Base-by-base conservation (phyloP, 2,797 vertebrate genomes). In the Otus scops region DNA sequence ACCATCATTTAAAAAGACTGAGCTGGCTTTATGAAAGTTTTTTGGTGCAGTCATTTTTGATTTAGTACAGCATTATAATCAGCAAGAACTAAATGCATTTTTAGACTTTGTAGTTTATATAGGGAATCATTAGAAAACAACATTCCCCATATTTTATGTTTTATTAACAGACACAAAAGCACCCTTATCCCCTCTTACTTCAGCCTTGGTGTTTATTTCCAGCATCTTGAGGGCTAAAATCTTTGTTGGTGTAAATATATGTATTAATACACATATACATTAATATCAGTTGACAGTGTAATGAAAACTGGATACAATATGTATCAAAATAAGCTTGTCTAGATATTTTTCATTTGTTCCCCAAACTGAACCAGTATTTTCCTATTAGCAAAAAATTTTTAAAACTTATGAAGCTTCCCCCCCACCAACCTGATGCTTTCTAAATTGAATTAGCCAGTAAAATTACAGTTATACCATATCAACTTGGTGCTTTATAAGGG, bases 21-120 rank as follows among this genome's bases (percentile, higher is more conserved):
- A 95, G 92, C 68, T 95, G 91, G 36, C 60, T 96, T 96, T 92
- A 87, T 77, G 45, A 80, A 94, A 93, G 75, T 79, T 97, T 92
- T 97, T 93, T 95, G 92, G 82, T 26, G 81, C 64, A 94, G 95
- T 90, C 67, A 79, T 93, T 96, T 98, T 97, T 97, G 81, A 98
- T 97, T 98, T 96, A 95, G 91, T 80, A 63, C 45, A 84, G 93
- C 89, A 96, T 96, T 97, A 95, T 76, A 93, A 96, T 80, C 92
- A 79, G 71, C 77, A 73, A 63, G 69, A 74, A 94, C 93, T 96
- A 93, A 63, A 91, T 85, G 79, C 28, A 74, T 75, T 97, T 95
- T 83, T 70, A 88, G 79, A 56, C 56, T 65, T 69, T 22, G 51
- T 51, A 73, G 54, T 76, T 97, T 96, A 94, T 92, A 93, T 56